Evolutionary conservation across 1,140 invertebrate genomes (phyloP), one percentile per base, ranked within the genome.

Genomic region (Megathymus violae): DNA sequence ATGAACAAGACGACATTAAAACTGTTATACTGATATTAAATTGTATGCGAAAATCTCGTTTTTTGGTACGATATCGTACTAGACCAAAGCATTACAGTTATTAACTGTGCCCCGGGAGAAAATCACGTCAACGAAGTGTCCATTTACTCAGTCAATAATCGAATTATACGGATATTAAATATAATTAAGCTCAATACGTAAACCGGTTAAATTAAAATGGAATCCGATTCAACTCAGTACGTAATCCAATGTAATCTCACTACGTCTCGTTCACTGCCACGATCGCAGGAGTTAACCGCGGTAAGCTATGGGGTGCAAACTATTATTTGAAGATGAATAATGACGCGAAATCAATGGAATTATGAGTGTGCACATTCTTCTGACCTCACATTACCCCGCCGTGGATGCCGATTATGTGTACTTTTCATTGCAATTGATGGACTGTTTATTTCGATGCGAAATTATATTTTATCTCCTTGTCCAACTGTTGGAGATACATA

Each of bases 291-390:
- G 69, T 81, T 81, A n/a, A 80, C 68, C 72, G 68, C 63, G 51
- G 75, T 81, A 80, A 86, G 77, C 84, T 82, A 87, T 87, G 78
- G 83, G 87, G 85, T 89, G 87, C 82, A 88, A 89, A 89, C 80
- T 87, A 85, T 87, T 88, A 85, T 87, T 82, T 82, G 87, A 89
- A 82, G 81, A 88, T 88, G 85, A 89, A 69, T 85, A 82, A 89
- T 89, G 85, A 76, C 74, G 56, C 47, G 68, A 75, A 87, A 82
- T 85, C 82, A 78, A 77, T 79, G 74, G 82, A 78, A 80, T 82
- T 82, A 83, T 89, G 83, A 87, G 75, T 82, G 69, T 81, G 84
- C 85, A 82, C 76, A 86, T 80, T 88, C 82, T 74, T 83, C 75
- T 81, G 76, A 80, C 80, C 80, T 78, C 52, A 69, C 52, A 58